Evolutionary conservation across 2,797 vertebrate species (phyloP), one percentile per base, ranked within the genome.

Genomic region (Rhincodon typus): DNA sequence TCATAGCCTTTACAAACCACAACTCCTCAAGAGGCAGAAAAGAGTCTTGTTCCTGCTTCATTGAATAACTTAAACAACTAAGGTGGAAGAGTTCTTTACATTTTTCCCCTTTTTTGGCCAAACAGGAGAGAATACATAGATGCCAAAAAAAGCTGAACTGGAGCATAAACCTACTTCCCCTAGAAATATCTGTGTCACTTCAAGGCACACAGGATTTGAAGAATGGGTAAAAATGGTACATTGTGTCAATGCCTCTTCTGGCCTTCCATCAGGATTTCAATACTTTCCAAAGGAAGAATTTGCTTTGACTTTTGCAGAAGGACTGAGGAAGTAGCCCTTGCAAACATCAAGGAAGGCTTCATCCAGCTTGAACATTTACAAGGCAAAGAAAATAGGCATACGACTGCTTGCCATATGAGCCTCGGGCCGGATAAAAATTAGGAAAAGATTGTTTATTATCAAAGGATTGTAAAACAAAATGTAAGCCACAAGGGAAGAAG

Each of bases 1-100:
- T 99, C 99, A 98, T 98, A 98, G 98, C 98, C 98, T 98, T 98
- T 98, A 98, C 98, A 98, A 98, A 97, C 98, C 98, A 98, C 97
- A 97, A 97, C 97, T 98, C 97, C 98, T 98, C 98, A 97, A 97
- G 97, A 98, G 98, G 98, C 94, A 95, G 98, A 98, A 98, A 98
- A 98, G 97, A 96, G 98, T 98, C 97, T 98, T 97, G 98, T 99
- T 99, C 98, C 98, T 98, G 98, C 97, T 97, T 15, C 97, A 97
- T 97, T 99, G 98, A 99, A 99, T 99, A 98, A 98, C 99, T 99
- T 98, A 99, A 97, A 97, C 97, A 97, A 97, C 98, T 98, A 91
- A 99, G 98, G 98, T 99, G 98, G 98, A 98, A 98, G 97, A 97
- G 97, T 97, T 98, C 98, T 97, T 97, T 98, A 97, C 95, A 53